Base-by-base conservation (phyloP, 2,888 invertebrate species). In the Diplolepis rosae region DNA sequence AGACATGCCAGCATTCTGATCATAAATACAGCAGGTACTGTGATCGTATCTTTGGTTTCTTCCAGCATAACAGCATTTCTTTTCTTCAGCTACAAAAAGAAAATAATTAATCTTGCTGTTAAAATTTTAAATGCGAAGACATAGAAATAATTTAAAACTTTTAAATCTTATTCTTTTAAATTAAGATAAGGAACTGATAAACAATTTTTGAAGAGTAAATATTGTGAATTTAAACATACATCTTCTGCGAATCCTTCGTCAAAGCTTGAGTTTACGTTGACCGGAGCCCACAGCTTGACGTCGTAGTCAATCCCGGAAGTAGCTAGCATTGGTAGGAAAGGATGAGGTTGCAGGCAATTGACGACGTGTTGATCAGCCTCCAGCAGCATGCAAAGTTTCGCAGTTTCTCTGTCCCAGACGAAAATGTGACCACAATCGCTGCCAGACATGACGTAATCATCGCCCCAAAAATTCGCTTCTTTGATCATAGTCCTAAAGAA, bases 241-340 rank as follows among this genome's bases (percentile, higher is more conserved):
- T 93, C 93, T 72, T 92, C 91, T 0, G 95, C 94, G 80, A 90
- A 90, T 65, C 89, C 90, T 32, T 88, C 89, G 85, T 95, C 92
- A 84, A 94, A 95, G 61, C 83, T 89, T 0, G 91, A 87, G 69
- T 92, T 91, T 24, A 92, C 90, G 56, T 90, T 90, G n/a, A 92
- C 88, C 0, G 96, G 96, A 1, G 94, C 92, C 95, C 95, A 96
- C 1, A 96, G 88, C 88, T 96, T 96, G 28, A 96, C 92, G 85
- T 96, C 95, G 85, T 96, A 95, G 85, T 96, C 96, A 74, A 96
- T 96, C n/a, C 96, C 96, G 75, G 95, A 95, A 11, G 95, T 94
- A 0, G 95, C 95, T 54, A 96, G 88, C 80, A 94, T 90, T 0
- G 94, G 94, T 76, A 95, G 89, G 69, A 91, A 92, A 0, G 96